A percentile compares a stretch with the other conserved stretches of the same genome.
phyloP scores from a whole-genome alignment of 1,140 invertebrate species.

The Subanguina moxae region DNA sequence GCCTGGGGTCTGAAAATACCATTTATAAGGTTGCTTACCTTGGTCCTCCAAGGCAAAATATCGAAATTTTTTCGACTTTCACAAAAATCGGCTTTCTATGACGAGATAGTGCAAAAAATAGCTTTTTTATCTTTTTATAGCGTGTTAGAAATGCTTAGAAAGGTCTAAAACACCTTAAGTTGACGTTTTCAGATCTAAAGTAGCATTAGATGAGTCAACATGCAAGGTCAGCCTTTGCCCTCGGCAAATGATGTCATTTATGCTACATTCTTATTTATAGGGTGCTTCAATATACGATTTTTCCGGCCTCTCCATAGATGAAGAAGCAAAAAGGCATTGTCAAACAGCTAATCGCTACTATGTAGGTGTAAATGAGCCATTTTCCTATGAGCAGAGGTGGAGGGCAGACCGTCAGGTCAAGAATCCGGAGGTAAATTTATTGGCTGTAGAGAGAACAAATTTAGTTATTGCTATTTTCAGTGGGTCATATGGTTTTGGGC shows the following conservation, averaged over 20 bases:
- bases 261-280: not conserved
- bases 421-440: constrained; percentile 26
- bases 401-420: constrained; percentile 26
- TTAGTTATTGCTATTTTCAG: constrained; percentile 10
- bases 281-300: constrained; percentile 31
- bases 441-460: not conserved
- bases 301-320: constrained; percentile 19
- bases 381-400: constrained; percentile 30
- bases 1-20: no score
- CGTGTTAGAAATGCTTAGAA: no score
- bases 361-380: constrained; percentile 28
- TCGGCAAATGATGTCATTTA: not conserved
- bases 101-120: no score
- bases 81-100: no score
- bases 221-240: constrained; percentile 10
- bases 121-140: no score
- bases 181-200: constrained; percentile 26
- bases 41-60: no score
- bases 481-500: constrained; percentile 36
- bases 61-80: no score
- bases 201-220: constrained; percentile 31
- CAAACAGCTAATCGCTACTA: constrained; percentile 30
- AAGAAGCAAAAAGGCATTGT: constrained; percentile 31
- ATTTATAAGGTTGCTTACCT: no score
- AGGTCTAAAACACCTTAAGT: no score